Conservation (phyloP, 2,797 vertebrate species). For the Eulemur rubriventer region DNA sequence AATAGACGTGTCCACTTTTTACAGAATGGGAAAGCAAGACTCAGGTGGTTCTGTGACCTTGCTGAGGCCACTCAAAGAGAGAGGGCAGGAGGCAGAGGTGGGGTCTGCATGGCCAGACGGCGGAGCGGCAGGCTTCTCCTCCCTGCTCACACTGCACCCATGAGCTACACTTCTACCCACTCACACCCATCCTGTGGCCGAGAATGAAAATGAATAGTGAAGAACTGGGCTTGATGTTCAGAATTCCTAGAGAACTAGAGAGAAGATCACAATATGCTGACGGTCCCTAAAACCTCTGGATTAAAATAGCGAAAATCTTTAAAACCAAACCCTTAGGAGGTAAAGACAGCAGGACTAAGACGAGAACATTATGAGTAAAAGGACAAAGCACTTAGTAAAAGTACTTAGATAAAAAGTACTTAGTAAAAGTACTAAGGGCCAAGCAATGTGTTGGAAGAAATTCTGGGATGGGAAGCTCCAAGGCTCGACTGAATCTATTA, state of each 20-base stretch:
- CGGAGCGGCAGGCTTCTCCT: background rate
- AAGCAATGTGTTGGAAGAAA: background rate
- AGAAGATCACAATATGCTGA: background rate
- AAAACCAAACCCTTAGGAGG: background rate
- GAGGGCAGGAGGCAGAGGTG: background rate
- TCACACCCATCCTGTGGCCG: background rate
- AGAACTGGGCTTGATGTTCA: background rate
- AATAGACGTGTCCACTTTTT: background rate
- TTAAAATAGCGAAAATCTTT: conserved; percentile 11
- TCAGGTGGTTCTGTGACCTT: background rate
- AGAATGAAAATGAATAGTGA: background rate
- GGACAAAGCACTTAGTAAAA: background rate
- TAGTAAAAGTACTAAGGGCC: background rate
- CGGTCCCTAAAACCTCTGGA: background rate
- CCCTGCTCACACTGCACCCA: background rate
- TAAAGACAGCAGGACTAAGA: background rate
- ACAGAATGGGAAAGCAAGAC: background rate
- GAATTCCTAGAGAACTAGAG: background rate
- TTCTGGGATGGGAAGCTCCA: background rate
- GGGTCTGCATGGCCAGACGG: background rate
- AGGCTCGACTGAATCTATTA: background rate
- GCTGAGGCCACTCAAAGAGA: background rate
- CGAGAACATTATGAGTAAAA: background rate
- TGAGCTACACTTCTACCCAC: background rate
- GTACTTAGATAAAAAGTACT: background rate